A percentile compares a stretch with the other conserved stretches of the same genome.
These are phyloP conservation scores for Julus scandinavius DNA, from an alignment of 2,888 invertebrate species.

Conservation along the genomic window DNA sequence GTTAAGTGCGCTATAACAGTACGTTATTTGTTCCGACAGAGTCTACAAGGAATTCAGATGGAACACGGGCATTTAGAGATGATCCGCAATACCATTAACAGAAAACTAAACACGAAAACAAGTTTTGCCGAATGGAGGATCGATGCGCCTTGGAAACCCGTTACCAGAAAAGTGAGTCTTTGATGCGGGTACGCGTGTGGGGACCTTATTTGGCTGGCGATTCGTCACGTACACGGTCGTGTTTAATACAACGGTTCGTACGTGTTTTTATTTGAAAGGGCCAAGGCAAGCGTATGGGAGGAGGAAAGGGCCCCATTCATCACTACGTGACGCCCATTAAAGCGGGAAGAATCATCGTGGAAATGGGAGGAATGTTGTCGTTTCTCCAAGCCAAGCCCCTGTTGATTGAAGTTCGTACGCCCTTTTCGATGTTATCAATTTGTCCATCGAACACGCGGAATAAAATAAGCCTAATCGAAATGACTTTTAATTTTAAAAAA, in stretches of 20 bases:
- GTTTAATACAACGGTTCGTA: neutral
- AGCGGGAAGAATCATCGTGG: conserved; percentile 89
- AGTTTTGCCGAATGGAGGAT: conserved; percentile 97
- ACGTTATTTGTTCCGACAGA: conserved; percentile 69
- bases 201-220: neutral
- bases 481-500: conserved; percentile 62
- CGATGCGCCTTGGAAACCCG: conserved; percentile 94
- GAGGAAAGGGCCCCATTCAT: conserved; percentile 94
- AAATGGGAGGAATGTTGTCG: conserved; percentile 91
- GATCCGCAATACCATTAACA: conserved; percentile 80
- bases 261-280: conserved; percentile 69
- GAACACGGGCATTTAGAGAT: conserved; percentile 86
- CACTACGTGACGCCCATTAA: conserved; percentile 95
- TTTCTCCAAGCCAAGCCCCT: conserved; percentile 70
- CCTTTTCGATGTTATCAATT: no score
- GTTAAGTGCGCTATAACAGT: neutral
- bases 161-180: conserved; percentile 77
- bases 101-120: conserved; percentile 79
- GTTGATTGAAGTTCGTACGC: conserved; percentile 72
- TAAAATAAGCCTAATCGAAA: no score
- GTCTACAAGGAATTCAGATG: conserved; percentile 84
- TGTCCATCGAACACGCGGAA: no score
- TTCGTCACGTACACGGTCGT: no score
- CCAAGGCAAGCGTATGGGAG: conserved; percentile 92
- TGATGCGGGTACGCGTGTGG: neutral